A percentile compares a stretch with the other conserved stretches of the same genome.
phyloP scores from a whole-genome alignment of 2,888 invertebrate genomes.

The Pilophorus perplexus region DNA sequence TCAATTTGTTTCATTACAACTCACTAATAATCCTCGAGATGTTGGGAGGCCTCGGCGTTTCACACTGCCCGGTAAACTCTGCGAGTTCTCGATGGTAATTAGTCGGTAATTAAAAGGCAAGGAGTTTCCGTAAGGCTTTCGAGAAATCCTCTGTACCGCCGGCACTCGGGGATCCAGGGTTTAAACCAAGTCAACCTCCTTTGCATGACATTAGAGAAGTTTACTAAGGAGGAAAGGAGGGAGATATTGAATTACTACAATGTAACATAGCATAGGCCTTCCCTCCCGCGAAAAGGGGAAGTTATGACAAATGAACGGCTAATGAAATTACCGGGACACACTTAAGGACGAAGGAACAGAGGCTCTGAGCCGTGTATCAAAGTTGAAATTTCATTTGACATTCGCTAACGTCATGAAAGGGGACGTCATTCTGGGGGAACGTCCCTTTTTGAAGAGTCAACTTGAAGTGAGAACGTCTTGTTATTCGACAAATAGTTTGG shows the following conservation, averaged over 20 bases:
- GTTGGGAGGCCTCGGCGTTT: too few species aligned
- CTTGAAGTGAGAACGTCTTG: too few species aligned
- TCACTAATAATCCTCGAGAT: too few species aligned
- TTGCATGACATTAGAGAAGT: slow-evolving; percentile 15
- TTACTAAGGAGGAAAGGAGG: background rate
- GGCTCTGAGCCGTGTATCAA: background rate
- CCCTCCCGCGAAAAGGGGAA: background rate
- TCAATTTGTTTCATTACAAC: too few species aligned
- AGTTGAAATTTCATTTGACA: background rate
- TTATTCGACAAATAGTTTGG: too few species aligned
- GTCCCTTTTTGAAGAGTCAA: too few species aligned
- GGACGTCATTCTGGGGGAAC: too few species aligned
- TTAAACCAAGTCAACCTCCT: slow-evolving; percentile 9
- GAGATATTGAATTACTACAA: slow-evolving; percentile 14
- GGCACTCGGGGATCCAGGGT: background rate
- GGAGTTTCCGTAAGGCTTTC: background rate
- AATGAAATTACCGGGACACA: background rate
- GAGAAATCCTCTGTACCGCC: background rate
- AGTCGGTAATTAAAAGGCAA: background rate
- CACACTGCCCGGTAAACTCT: too few species aligned
- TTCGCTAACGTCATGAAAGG: background rate
- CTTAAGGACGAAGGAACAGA: background rate
- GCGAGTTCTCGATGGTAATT: slow-evolving; percentile 16
- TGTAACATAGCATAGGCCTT: background rate
- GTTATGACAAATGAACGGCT: slow-evolving; percentile 12